A percentile compares a stretch with the other conserved stretches of the same genome.
Evolutionary conservation across 2,888 invertebrate genomes (phyloP).

Genomic region (Dryocosmus kuriphilus): DNA sequence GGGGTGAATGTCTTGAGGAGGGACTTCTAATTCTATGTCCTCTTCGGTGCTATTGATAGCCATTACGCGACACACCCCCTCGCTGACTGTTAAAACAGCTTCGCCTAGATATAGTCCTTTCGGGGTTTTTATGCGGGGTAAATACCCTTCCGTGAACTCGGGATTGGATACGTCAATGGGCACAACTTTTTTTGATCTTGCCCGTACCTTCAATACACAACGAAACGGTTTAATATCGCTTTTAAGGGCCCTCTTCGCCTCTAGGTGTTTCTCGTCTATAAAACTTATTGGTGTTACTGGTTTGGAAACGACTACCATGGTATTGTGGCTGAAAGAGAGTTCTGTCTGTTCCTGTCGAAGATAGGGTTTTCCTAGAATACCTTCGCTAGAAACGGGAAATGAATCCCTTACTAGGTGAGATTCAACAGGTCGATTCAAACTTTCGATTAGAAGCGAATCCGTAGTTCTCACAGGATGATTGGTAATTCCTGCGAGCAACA

Average conservation of each 20-base stretch:
- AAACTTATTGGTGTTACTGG: background rate
- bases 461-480: background rate
- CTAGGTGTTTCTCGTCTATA: background rate
- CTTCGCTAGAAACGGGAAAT: background rate
- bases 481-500: background rate
- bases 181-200: background rate
- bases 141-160: constrained; percentile 7
- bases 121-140: background rate
- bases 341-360: no score
- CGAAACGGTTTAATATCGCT: background rate
- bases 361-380: background rate
- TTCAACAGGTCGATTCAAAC: background rate
- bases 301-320: background rate
- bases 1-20: background rate
- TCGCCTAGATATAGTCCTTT: constrained; percentile 14
- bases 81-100: background rate
- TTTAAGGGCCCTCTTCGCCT: background rate
- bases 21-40: background rate
- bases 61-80: background rate
- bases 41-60: constrained; percentile 30
- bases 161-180: background rate
- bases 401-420: no score
- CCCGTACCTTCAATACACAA: background rate
- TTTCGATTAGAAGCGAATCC: background rate
- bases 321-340: background rate